These are phyloP conservation scores for Galerucella nymphaeae DNA, from an alignment of 2,888 invertebrate species.

Conservation along the genomic window DNA sequence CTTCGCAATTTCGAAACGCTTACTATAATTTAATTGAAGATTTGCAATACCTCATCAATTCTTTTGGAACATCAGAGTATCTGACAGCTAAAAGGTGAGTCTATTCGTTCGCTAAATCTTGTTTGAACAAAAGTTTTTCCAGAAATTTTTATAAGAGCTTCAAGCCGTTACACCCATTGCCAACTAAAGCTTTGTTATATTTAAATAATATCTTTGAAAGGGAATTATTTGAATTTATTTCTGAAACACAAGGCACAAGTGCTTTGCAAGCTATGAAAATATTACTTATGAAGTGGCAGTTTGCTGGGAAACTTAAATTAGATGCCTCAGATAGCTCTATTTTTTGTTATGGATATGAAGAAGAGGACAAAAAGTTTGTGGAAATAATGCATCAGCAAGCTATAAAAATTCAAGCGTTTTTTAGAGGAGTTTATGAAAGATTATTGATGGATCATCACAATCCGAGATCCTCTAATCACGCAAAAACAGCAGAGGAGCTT, in stretches of 20 bases:
- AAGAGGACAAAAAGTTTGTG: slow-evolving; percentile 48
- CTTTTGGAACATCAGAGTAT: slow-evolving; percentile 56
- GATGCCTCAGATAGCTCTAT: slow-evolving; percentile 5
- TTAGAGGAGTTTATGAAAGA: slow-evolving; percentile 45
- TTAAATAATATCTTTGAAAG: slow-evolving; percentile 43
- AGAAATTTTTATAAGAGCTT: slow-evolving; percentile 53
- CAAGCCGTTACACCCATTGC: slow-evolving; percentile 46
- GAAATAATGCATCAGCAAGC: slow-evolving; percentile 53
- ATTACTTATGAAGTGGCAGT: slow-evolving; percentile 35
- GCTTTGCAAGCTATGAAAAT: slow-evolving; percentile 28
- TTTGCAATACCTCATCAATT: slow-evolving; percentile 56
- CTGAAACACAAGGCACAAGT: not conserved
- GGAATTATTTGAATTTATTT: slow-evolving; percentile 17
- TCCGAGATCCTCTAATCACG: not conserved
- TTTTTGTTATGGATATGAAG: slow-evolving; percentile 35
- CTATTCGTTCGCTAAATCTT: too few relatives aligned
- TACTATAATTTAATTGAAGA: slow-evolving; percentile 53
- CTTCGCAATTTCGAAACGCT: slow-evolving; percentile 51
- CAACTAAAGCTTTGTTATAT: slow-evolving; percentile 41
- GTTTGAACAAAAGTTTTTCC: not conserved
- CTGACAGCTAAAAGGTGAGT: slow-evolving; percentile 37
- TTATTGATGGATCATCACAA: slow-evolving; percentile 6
- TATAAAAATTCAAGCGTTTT: slow-evolving; percentile 56
- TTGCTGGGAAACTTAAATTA: not conserved
- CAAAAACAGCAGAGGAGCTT: not conserved